phyloP scores from a whole-genome alignment of 1,140 invertebrate species.

The Teleogryllus occipitalis region DNA sequence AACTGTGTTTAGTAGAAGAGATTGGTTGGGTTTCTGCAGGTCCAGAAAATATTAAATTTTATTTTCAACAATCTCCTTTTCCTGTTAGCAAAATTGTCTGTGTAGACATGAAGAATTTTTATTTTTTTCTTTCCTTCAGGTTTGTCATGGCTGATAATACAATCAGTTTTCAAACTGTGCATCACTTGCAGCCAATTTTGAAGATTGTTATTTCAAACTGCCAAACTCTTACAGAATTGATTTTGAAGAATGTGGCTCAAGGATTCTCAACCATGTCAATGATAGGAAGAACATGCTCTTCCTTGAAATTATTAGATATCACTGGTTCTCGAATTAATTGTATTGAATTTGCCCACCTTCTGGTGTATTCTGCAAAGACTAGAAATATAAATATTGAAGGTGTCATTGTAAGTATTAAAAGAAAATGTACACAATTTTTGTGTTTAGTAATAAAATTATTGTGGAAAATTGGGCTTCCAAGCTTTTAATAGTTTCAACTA shows the following conservation, averaged over 20 bases:
- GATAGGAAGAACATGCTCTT: conserved; percentile 9
- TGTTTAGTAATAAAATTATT: background rate
- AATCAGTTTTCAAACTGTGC: background rate
- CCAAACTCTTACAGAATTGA: conserved; percentile 6
- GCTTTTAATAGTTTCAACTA: no score
- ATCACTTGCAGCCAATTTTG: background rate
- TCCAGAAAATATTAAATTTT: no score
- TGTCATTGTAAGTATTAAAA: background rate
- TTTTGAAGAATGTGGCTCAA: conserved; percentile 10
- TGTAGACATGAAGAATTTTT: no score
- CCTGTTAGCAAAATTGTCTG: no score
- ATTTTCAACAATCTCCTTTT: no score
- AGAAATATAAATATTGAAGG: background rate
- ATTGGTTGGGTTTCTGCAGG: no score
- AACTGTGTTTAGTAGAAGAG: no score
- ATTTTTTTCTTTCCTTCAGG: background rate
- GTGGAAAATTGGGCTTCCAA: background rate
- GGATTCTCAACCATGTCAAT: background rate
- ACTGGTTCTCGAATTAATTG: conserved; percentile 13
- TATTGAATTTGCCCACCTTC: conserved; percentile 9
- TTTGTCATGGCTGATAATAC: background rate
- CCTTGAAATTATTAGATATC: background rate
- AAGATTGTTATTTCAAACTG: conserved; percentile 7
- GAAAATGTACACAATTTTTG: background rate
- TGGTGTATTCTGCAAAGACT: background rate